Conservation (phyloP, 2,797 vertebrate genomes). For the Xyrichtys novacula region DNA sequence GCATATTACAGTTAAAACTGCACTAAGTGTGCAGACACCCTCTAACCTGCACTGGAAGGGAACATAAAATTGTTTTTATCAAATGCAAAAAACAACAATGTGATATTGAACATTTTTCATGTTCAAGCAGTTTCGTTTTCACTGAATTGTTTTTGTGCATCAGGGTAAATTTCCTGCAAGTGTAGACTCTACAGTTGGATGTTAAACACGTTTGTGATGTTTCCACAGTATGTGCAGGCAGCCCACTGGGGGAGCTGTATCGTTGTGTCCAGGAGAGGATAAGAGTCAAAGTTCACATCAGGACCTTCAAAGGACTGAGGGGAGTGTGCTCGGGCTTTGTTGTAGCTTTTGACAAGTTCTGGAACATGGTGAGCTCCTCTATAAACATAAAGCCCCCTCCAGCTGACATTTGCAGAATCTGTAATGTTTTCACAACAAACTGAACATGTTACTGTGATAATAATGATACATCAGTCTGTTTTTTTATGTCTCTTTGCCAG, state of each 20-base stretch:
- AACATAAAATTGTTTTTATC: too few species aligned
- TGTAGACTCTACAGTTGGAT: neutral
- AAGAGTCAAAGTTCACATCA: constrained; percentile 94
- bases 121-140: too few species aligned
- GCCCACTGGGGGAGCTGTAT: constrained; percentile 93
- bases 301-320: constrained; percentile 96
- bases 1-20: too few species aligned
- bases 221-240: constrained; percentile 90
- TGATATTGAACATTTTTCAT: neutral
- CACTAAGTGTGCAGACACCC: neutral
- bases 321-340: constrained; percentile 96
- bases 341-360: constrained; percentile 98
- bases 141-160: neutral
- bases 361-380: constrained; percentile 94
- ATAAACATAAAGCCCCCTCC: too few species aligned
- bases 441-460: too few species aligned
- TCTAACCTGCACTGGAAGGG: neutral
- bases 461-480: too few species aligned
- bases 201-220: neutral
- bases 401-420: neutral
- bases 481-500: constrained; percentile 70
- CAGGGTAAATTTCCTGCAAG: neutral
- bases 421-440: too few species aligned
- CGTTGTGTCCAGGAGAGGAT: constrained; percentile 92
- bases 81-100: too few species aligned